phyloP scores from a whole-genome alignment of 2,888 invertebrate species.

The Miltochrista miniata region DNA sequence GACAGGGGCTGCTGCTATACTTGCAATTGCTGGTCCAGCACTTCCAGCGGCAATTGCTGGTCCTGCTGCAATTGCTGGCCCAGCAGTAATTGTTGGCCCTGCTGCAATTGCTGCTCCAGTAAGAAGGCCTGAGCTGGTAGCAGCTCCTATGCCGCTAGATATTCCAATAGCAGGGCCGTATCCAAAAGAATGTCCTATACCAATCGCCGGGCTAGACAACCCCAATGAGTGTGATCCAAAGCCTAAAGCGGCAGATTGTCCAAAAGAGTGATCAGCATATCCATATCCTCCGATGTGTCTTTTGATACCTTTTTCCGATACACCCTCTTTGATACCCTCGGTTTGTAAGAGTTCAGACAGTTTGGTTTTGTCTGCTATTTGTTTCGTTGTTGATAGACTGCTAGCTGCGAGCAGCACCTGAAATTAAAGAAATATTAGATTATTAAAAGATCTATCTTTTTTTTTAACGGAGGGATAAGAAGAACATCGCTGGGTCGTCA shows the following conservation, averaged over 20 bases:
- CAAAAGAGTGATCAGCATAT: constrained; percentile 26
- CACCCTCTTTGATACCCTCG: constrained; percentile 63
- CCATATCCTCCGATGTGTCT: constrained; percentile 51
- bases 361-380: constrained; percentile 54
- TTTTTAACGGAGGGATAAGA: too few relatives aligned
- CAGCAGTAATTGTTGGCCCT: constrained; percentile 13
- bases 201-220: constrained; percentile 19
- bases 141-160: constrained; percentile 16
- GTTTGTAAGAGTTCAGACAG: constrained; percentile 62
- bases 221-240: constrained; percentile 7
- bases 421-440: constrained; percentile 1
- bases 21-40: constrained; percentile 31
- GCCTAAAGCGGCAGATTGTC: constrained; percentile 19
- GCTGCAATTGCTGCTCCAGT: constrained; percentile 1
- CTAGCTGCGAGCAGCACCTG: constrained; percentile 69
- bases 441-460: not conserved
- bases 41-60: constrained; percentile 2
- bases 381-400: constrained; percentile 64
- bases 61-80: constrained; percentile 28
- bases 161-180: constrained; percentile 25
- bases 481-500: not conserved
- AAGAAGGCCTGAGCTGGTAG: constrained; percentile 33
- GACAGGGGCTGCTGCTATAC: constrained; percentile 38
- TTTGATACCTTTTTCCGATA: constrained; percentile 64
- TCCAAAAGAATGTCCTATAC: constrained; percentile 25